Percentiles rank a stretch among this genome's conserved stretches.
These are phyloP conservation scores for Pseudorhombus dupliciocellatus DNA, from an alignment of 2,113 vertebrate species.

Conservation along the genomic window DNA sequence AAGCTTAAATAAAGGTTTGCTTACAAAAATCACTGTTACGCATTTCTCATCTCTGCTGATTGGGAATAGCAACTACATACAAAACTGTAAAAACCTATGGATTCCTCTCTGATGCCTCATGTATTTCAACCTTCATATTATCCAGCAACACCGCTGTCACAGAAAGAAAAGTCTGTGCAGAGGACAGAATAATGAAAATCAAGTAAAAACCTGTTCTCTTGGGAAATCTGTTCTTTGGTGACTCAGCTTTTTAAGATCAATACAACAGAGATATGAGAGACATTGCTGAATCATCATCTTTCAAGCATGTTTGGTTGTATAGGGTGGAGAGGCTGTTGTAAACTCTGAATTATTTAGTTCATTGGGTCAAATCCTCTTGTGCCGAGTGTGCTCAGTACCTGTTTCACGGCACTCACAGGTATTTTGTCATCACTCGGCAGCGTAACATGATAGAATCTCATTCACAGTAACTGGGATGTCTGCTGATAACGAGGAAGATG, in stretches of 20 bases:
- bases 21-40: conserved; percentile 38
- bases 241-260: background rate
- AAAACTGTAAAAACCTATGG: no score
- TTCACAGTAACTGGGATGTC: conserved; percentile 9
- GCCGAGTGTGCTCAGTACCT: background rate
- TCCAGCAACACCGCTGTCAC: background rate
- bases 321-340: background rate
- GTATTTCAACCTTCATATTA: conserved; percentile 7
- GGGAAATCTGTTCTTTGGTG: conserved; percentile 43
- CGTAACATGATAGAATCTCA: conserved; percentile 5
- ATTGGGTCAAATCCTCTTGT: conserved; percentile 1
- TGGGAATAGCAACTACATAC: no score
- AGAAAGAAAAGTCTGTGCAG: background rate
- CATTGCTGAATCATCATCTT: background rate
- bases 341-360: background rate
- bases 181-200: conserved; percentile 11
- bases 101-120: background rate
- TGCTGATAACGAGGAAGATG: conserved; percentile 3
- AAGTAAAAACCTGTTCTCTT: conserved; percentile 12
- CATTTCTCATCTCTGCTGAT: background rate
- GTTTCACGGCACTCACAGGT: background rate
- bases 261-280: background rate
- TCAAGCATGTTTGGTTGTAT: conserved; percentile 4
- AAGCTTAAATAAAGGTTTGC: conserved; percentile 43
- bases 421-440: background rate